Percentiles rank a stretch among this genome's conserved stretches.
These are phyloP conservation scores for Chaetodon trifascialis DNA, from an alignment of 2,113 vertebrate species.

Conservation along the genomic window DNA sequence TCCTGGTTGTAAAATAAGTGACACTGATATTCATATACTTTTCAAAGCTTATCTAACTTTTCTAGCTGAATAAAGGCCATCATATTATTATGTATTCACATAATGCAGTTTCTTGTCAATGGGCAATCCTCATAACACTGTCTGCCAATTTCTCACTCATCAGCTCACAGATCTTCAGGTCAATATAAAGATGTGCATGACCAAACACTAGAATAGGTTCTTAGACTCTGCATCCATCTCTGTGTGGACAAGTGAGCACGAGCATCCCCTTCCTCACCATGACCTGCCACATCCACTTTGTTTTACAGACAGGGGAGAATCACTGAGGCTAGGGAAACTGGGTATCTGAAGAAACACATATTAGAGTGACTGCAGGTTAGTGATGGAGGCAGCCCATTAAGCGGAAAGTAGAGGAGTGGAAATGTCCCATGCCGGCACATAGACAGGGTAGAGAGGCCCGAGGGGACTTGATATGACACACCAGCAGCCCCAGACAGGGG, in stretches of 20 bases:
- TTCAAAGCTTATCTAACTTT: neutral
- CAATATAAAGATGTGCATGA: constrained; percentile 4
- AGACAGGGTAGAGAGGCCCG: constrained; percentile 50
- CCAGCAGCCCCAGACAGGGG: constrained; percentile 64
- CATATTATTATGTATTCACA: too few relatives aligned
- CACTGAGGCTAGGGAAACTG: constrained; percentile 55
- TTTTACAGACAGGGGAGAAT: constrained; percentile 49
- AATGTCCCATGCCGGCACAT: constrained; percentile 57
- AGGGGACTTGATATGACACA: constrained; percentile 74
- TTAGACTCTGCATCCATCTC: neutral
- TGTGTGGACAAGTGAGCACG: constrained; percentile 15
- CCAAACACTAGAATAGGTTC: constrained; percentile 16
- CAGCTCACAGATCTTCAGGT: constrained; percentile 5
- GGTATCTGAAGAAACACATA: constrained; percentile 61
- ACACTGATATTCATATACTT: neutral
- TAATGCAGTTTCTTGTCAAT: too few relatives aligned
- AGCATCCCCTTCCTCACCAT: constrained; percentile 30
- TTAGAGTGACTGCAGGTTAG: constrained; percentile 70
- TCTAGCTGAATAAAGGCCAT: neutral
- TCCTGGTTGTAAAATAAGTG: neutral
- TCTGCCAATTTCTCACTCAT: constrained; percentile 10
- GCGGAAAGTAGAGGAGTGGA: constrained; percentile 64
- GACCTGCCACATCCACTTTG: constrained; percentile 58
- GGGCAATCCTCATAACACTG: neutral
- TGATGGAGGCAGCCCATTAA: constrained; percentile 61